These are phyloP conservation scores for Isoperla grammatica DNA, from an alignment of 2,888 invertebrate genomes.

Conservation along the genomic window DNA sequence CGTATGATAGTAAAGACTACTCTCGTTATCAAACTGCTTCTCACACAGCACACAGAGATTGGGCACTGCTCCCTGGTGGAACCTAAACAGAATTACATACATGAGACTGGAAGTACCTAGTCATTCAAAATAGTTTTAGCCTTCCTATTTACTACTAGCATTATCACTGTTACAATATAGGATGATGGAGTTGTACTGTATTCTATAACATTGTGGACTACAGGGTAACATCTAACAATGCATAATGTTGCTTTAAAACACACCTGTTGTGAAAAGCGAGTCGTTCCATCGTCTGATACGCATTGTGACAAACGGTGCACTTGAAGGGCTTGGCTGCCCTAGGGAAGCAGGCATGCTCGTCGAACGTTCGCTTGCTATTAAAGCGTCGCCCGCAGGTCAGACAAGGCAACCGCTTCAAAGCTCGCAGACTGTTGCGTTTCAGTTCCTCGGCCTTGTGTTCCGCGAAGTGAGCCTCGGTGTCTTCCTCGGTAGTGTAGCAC, in stretches of 20 bases:
- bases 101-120: too few species aligned
- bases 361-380: constrained; percentile 24
- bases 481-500: constrained; percentile 15
- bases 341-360: constrained; percentile 20
- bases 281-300: constrained; percentile 20
- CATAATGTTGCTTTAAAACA: too few species aligned
- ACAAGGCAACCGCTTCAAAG: constrained; percentile 20
- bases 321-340: constrained; percentile 18
- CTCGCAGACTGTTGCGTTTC: neutral
- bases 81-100: neutral
- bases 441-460: constrained; percentile 20
- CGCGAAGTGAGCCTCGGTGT: constrained; percentile 20
- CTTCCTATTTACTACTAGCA: too few species aligned
- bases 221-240: too few species aligned
- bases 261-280: constrained; percentile 21
- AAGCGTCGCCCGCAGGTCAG: constrained; percentile 24
- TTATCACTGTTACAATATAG: too few species aligned
- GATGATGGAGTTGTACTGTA: too few species aligned
- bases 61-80: constrained; percentile 24
- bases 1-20: constrained; percentile 26
- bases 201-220: too few species aligned
- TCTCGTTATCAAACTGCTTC: constrained; percentile 27
- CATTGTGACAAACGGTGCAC: constrained; percentile 19
- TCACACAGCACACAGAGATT: constrained; percentile 25
- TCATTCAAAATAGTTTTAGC: too few species aligned